Percentiles rank a stretch among this genome's conserved stretches.
phyloP scores from a whole-genome alignment of 2,797 vertebrate species.

The Sebastes aleutianus region DNA sequence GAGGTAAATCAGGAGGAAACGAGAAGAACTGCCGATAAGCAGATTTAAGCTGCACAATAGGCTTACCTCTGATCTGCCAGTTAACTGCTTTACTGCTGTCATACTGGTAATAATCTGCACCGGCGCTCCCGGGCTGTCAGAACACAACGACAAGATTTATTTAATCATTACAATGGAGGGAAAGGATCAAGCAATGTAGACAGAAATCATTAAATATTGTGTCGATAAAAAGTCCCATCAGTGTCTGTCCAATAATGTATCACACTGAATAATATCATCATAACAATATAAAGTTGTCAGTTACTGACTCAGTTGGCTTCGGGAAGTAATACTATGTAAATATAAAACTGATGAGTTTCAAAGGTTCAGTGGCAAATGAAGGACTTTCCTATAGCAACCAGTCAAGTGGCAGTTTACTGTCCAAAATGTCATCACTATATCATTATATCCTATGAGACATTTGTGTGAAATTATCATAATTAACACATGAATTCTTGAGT shows the following conservation, averaged over 20 bases:
- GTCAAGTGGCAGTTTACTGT: neutral
- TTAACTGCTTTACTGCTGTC: constrained; percentile 94
- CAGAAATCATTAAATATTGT: neutral
- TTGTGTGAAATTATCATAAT: too few relatives aligned
- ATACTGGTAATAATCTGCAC: constrained; percentile 92
- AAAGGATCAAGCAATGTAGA: neutral
- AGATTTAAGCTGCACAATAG: constrained; percentile 1
- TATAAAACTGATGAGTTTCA: constrained; percentile 30
- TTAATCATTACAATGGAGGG: neutral
- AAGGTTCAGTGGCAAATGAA: neutral
- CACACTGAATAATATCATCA: neutral
- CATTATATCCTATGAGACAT: too few relatives aligned
- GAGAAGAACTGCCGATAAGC: neutral
- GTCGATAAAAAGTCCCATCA: neutral
- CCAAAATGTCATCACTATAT: neutral
- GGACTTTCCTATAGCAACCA: constrained; percentile 4
- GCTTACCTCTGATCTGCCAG: constrained; percentile 94
- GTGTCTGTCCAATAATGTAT: neutral
- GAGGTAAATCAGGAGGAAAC: constrained; percentile 5
- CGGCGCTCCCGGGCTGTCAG: constrained; percentile 88
- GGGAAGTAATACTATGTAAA: neutral
- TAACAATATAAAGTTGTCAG: neutral
- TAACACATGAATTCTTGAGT: too few relatives aligned
- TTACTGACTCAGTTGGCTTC: neutral
- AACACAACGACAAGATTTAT: constrained; percentile 23